Conservation (phyloP, 2,113 vertebrate species). For the Probosciger aterrimus region DNA sequence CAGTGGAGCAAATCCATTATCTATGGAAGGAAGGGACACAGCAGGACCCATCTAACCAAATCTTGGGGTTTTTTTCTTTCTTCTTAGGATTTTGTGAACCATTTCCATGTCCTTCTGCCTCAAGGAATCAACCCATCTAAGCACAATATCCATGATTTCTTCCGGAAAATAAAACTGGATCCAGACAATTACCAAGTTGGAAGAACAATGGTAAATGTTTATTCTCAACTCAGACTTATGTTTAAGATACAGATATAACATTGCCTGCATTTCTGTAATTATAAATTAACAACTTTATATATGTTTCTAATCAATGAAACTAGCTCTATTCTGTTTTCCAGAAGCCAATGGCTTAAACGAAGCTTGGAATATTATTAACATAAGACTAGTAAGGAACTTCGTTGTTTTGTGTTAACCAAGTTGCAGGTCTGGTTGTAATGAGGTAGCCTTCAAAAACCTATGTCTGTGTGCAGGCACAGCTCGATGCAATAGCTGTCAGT, state of each 20-base stretch:
- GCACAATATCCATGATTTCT: conserved; percentile 83
- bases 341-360: background rate
- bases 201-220: conserved; percentile 86
- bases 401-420: background rate
- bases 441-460: background rate
- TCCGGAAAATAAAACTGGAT: conserved; percentile 80
- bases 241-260: background rate
- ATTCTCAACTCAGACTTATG: background rate
- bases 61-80: background rate
- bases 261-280: background rate
- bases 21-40: background rate
- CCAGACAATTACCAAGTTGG: conserved; percentile 93
- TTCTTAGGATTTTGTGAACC: conserved; percentile 89
- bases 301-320: background rate
- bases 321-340: background rate
- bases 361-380: background rate
- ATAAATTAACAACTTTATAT: background rate
- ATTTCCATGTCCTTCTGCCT: conserved; percentile 89
- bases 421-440: background rate
- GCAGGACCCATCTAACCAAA: background rate
- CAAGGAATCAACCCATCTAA: conserved; percentile 78
- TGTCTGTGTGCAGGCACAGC: background rate
- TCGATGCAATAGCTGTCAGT: accelerated
- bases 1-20: background rate
- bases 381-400: background rate